phyloP scores from a whole-genome alignment of 2,888 invertebrate genomes.

The Leucoma salicis region DNA sequence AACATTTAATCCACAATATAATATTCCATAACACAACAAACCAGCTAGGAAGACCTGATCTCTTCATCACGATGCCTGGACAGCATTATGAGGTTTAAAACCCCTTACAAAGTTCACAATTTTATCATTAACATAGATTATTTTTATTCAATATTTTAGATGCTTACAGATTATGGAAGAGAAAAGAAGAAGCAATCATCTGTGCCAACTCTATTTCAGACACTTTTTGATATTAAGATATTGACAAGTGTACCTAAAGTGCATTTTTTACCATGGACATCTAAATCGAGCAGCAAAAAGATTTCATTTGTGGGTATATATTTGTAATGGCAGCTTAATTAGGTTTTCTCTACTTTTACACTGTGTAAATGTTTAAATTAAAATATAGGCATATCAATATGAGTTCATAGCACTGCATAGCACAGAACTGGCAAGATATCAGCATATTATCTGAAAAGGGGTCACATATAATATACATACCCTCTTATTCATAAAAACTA shows the following conservation, averaged over 20 bases:
- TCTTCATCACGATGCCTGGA: constrained; percentile 84
- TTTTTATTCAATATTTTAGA: constrained; percentile 62
- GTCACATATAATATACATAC: too few species aligned
- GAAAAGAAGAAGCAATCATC: constrained; percentile 83
- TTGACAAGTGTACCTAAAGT: constrained; percentile 83
- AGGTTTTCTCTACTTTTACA: too few species aligned
- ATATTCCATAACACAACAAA: constrained; percentile 81
- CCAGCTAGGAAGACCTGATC: constrained; percentile 82
- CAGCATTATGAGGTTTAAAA: constrained; percentile 82
- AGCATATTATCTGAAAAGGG: too few species aligned
- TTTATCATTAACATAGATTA: not conserved
- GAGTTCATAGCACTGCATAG: too few species aligned
- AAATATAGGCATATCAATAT: too few species aligned
- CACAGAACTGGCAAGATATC: too few species aligned
- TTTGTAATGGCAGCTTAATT: too few species aligned
- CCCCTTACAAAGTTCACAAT: constrained; percentile 1
- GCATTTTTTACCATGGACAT: constrained; percentile 86
- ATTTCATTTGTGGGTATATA: constrained; percentile 18
- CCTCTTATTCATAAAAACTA: too few species aligned
- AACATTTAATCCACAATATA: constrained; percentile 82
- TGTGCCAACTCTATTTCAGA: constrained; percentile 84
- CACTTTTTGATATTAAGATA: constrained; percentile 84
- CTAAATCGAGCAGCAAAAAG: constrained; percentile 48
- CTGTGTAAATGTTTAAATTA: too few species aligned
- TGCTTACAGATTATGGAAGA: constrained; percentile 79